A percentile compares a stretch with the other conserved stretches of the same genome.
These are phyloP conservation scores for Cydia splendana DNA, from an alignment of 1,140 invertebrate genomes.

Conservation along the genomic window DNA sequence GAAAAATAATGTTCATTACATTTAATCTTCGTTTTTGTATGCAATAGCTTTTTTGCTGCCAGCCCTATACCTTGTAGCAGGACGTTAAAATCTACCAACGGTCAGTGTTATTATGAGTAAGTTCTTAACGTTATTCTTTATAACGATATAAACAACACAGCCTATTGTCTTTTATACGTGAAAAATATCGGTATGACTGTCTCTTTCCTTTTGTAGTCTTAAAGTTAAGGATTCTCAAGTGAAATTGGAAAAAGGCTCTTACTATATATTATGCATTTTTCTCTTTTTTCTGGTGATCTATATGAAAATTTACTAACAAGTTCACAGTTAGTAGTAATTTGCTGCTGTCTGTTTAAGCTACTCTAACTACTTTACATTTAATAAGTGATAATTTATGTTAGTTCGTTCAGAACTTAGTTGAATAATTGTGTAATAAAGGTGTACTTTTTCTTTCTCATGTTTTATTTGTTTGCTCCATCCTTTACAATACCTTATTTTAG, in stretches of 20 bases:
- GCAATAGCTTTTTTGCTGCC: no score
- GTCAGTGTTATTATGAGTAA: no score
- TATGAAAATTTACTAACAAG: not conserved
- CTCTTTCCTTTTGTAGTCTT: not conserved
- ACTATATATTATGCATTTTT: not conserved
- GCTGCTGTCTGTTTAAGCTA: not conserved
- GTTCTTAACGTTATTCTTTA: no score
- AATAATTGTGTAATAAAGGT: not conserved
- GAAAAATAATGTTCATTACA: no score
- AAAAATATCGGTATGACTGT: not conserved
- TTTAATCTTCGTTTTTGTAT: no score
- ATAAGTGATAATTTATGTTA: not conserved
- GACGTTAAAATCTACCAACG: no score
- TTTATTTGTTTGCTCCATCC: not conserved
- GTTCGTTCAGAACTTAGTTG: not conserved
- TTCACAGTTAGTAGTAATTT: not conserved
- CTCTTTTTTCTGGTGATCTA: not conserved
- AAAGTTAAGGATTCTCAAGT: not conserved
- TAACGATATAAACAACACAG: not conserved
- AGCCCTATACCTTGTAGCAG: no score
- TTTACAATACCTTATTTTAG: no score
- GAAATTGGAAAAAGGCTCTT: not conserved
- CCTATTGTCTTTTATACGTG: not conserved
- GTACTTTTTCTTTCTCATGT: not conserved
- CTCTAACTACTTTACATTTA: not conserved